Percentiles rank a stretch among this genome's conserved stretches.
phyloP scores from a whole-genome alignment of 2,113 vertebrate genomes.

The Paradisaea rubra region DNA sequence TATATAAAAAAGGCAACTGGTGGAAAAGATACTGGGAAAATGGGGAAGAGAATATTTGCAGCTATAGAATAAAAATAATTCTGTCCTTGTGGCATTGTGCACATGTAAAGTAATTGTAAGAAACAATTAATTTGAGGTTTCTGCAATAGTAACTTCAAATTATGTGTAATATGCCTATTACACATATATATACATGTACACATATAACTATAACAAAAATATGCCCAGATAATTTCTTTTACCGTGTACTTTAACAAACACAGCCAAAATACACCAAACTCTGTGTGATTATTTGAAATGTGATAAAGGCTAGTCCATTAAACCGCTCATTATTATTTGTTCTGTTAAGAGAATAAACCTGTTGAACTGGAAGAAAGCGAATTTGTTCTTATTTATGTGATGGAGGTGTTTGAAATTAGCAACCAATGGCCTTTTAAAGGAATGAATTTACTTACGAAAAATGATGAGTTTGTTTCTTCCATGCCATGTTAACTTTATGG shows the following conservation, averaged over 20 bases:
- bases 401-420: conserved; percentile 18
- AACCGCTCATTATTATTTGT: neutral
- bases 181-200: neutral
- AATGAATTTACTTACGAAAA: conserved; percentile 41
- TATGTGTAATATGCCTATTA: neutral
- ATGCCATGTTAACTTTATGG: conserved; percentile 21
- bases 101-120: neutral
- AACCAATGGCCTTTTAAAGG: conserved; percentile 34
- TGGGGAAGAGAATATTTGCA: neutral
- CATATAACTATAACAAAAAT: neutral
- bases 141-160: neutral
- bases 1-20: neutral
- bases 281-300: conserved; percentile 18
- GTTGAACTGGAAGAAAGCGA: conserved; percentile 10
- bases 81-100: neutral
- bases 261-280: neutral
- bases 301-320: conserved; percentile 34
- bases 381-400: neutral
- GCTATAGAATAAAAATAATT: neutral
- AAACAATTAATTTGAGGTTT: neutral
- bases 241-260: neutral
- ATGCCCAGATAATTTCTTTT: neutral
- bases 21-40: neutral
- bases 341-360: conserved; percentile 30
- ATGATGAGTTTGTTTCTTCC: neutral